Evolutionary conservation across 2,888 invertebrate genomes (phyloP).

Genomic region (Odontocerum albicorne): DNA sequence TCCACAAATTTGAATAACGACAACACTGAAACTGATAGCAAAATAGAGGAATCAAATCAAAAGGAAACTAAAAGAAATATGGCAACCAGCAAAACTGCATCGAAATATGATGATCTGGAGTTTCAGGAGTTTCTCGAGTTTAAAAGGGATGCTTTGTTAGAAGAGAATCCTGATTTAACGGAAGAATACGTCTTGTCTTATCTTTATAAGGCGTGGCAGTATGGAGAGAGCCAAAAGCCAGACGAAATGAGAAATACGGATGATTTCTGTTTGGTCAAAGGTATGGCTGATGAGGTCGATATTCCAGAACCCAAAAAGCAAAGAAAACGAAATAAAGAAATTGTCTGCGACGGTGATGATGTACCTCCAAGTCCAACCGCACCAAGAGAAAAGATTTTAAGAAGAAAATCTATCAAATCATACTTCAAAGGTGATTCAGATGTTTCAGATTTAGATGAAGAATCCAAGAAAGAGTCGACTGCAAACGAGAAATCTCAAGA

Average conservation of each 20-base stretch:
- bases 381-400: conserved; percentile 48
- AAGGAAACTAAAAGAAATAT: conserved; percentile 15
- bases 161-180: conserved; percentile 53
- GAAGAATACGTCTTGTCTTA: conserved; percentile 50
- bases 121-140: conserved; percentile 54
- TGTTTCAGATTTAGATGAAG: conserved; percentile 44
- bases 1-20: not conserved
- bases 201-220: conserved; percentile 54
- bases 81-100: conserved; percentile 37
- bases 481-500: not conserved
- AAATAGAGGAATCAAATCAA: conserved; percentile 26
- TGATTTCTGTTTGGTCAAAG: conserved; percentile 45
- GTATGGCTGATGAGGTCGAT: conserved; percentile 35
- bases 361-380: conserved; percentile 21
- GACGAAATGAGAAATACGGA: conserved; percentile 40
- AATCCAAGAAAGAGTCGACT: conserved; percentile 5
- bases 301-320: conserved; percentile 32
- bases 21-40: conserved; percentile 43
- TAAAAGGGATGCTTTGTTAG: conserved; percentile 51
- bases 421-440: conserved; percentile 48
- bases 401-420: conserved; percentile 45
- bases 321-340: conserved; percentile 27
- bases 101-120: conserved; percentile 44
- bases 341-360: conserved; percentile 37
- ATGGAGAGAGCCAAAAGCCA: conserved; percentile 47